Base-by-base conservation (phyloP, 2,113 vertebrate species). In the Cynocephalus volans region DNA sequence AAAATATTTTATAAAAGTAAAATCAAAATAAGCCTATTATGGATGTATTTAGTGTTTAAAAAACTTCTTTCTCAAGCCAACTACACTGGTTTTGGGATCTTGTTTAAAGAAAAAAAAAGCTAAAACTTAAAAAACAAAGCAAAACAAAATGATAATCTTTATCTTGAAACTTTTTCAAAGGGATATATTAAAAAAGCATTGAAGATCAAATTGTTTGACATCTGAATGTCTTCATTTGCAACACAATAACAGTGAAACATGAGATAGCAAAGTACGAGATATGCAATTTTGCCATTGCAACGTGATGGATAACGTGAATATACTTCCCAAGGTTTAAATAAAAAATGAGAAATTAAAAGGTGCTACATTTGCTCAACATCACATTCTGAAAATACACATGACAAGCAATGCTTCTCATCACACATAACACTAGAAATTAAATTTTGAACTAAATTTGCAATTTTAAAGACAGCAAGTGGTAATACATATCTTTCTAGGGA, bases 261-360 rank as follows among this genome's bases (percentile, higher is more conserved):
- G 17, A 95, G 91, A 88, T 58, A 92, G 56, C 31, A 85, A 96
- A 96, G 73, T 18, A 79, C 88, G 85, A 93, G 23, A 73, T 96
- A 52, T 50, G 36, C 21, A 97, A 95, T 96, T 97, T 86, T 96
- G 80, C 50, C 85, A 67, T 14, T 73, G 23, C 14, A 75, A 73
- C 52, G 31, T 72, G 7, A 48, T 77, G 8, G 19, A 58, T 86
- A 86, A 33, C 31, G 76, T 90, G 82, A 93, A 91, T 82, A 97
- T 93, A 93, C 60, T 86, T 31, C 6, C 69, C 48, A 3, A 18
- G 62, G 81, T 82, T 95, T 94, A 26, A 75, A 95, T 33, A 76
- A 92, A 36, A 54, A 96, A 94, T 67, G 21, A 36, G 97, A 94
- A 95, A 69, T 33, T 94, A 97, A 98, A 97, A 97, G 24, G 26